Base-by-base conservation (phyloP, 2,797 vertebrate species). In the Onychomys leucogaster region DNA sequence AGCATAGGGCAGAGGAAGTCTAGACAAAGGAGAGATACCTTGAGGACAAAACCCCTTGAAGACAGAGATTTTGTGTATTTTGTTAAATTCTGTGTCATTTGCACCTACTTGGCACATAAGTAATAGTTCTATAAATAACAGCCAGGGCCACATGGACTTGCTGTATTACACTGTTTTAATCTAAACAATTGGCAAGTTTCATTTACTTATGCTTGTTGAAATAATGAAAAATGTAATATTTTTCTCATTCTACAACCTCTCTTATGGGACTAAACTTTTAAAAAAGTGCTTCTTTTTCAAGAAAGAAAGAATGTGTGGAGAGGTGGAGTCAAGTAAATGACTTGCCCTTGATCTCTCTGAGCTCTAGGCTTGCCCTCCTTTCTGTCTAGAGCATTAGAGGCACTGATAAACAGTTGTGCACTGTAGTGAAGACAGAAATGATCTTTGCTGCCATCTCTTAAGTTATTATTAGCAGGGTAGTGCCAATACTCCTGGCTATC, bases 171-270 rank as follows among this genome's bases (percentile, higher is more conserved):
- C 10, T 23, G 27, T 90, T 89, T 76, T 87, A 8, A 85, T 63
- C 34, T 90, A 88, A 34, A 76, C 67, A 71, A 92, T 90, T 6
- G 52, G n/a, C 25, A 92, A 57, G 65, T 67, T 76, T 95, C 34
- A 59, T 81, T 65, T 19, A 95, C 10, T 91, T 89, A 65, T 43
- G 76, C 43, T 71, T 52, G 29, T 4, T 17, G 2, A 90, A 88
- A 67, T 46, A 87, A 87, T 75, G 32, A 76, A 96, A 55, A 59
- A 29, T 76, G 1, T 32, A 75, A 87, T 49, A 11, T 34, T 85
- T 85, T 90, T 67, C 87, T 61, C 81, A 95, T 87, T 89, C 89
- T 57, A 86, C 43, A 91, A 52, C 19, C 71, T 92, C 9, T 94
- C 32, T 46, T 76, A 65, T 41, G 0, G 43, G 27, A 29, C 7